phyloP scores from a whole-genome alignment of 2,888 invertebrate genomes.

The Noctua comes region DNA sequence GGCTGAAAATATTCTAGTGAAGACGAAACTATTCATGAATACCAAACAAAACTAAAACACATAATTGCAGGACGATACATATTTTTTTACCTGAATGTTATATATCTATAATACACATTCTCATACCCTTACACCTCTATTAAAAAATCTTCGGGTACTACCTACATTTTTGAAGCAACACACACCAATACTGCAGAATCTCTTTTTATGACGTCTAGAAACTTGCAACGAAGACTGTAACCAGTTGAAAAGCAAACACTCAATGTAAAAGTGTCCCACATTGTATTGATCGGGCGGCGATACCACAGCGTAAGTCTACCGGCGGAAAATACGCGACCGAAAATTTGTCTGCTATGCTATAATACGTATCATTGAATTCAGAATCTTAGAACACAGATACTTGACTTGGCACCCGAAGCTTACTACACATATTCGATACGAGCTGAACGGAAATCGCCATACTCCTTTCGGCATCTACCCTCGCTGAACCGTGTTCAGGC shows the following conservation, averaged over 20 bases:
- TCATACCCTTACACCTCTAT: conserved; percentile 1
- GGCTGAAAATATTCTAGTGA: conserved; percentile 19
- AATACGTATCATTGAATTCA: neutral
- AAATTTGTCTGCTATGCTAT: neutral
- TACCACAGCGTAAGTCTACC: conserved; percentile 31
- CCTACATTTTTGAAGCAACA: conserved; percentile 11
- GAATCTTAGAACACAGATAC: neutral
- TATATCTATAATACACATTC: conserved; percentile 17
- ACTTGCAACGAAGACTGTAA: conserved; percentile 10
- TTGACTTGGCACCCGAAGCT: neutral
- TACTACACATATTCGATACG: neutral
- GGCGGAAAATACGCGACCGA: conserved; percentile 19
- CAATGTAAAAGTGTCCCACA: conserved; percentile 46
- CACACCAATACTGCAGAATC: neutral
- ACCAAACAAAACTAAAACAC: neutral
- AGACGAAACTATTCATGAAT: conserved; percentile 1
- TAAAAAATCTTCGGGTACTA: neutral
- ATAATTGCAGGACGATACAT: neutral
- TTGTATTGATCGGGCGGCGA: conserved; percentile 17
- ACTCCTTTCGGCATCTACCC: neutral
- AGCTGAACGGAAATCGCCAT: neutral
- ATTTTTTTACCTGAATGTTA: neutral
- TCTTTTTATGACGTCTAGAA: too few species aligned
- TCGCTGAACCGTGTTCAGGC: neutral
- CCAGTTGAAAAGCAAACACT: conserved; percentile 32